Evolutionary conservation across 2,797 vertebrate species (phyloP).

Genomic region (Vireo griseus): DNA sequence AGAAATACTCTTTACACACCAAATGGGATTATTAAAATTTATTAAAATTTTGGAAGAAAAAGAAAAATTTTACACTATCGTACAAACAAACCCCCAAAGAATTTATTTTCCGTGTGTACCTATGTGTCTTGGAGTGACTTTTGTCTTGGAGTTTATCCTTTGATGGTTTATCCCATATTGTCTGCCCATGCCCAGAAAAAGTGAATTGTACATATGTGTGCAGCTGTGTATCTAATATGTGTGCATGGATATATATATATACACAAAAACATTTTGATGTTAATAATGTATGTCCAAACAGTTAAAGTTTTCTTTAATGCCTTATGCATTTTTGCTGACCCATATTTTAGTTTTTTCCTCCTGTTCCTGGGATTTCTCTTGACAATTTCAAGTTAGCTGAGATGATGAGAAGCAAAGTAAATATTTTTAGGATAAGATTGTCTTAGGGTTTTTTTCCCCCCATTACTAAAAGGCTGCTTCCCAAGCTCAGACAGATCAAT

Average conservation of each 20-base stretch:
- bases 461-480: background rate
- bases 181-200: too few species aligned
- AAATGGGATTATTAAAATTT: background rate
- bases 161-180: too few species aligned
- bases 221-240: background rate
- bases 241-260: too few species aligned
- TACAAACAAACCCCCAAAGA: background rate
- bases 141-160: too few species aligned
- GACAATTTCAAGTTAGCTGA: background rate
- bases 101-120: background rate
- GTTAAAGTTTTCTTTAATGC: background rate
- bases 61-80: background rate
- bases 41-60: background rate
- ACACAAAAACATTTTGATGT: background rate
- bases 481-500: background rate
- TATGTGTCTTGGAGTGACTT: too few species aligned
- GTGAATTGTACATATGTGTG: accelerated
- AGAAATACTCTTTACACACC: background rate
- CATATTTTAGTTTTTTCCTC: background rate
- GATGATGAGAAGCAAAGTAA: background rate
- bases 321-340: background rate
- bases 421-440: background rate
- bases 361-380: background rate
- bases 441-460: background rate
- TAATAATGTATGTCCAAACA: background rate